A percentile compares a stretch with the other conserved stretches of the same genome.
Evolutionary conservation across 2,113 vertebrate species (phyloP).

Genomic region (Carassius carassius): DNA sequence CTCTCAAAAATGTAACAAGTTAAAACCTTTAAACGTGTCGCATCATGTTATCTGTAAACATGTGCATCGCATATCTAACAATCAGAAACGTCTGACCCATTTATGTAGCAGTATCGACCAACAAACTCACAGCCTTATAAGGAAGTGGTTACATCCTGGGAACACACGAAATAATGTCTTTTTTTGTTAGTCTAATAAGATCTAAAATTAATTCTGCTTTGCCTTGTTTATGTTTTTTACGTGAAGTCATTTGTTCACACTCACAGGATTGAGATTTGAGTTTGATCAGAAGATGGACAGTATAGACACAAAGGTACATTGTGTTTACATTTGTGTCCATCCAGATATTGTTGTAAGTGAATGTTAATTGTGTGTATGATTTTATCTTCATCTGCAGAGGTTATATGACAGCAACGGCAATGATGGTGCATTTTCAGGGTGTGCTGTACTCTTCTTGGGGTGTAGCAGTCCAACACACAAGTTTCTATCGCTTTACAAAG

Average conservation of each 20-base stretch:
- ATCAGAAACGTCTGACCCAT: not conserved
- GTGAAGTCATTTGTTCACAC: not conserved
- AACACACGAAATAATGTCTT: not conserved
- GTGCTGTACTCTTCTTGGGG: slow-evolving; percentile 87
- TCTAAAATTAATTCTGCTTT: not conserved
- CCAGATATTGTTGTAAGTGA: slow-evolving; percentile 2
- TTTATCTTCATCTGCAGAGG: slow-evolving; percentile 62
- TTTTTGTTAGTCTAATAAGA: not conserved
- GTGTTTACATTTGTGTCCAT: not conserved
- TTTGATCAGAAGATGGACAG: slow-evolving; percentile 56
- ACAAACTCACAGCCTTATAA: not conserved
- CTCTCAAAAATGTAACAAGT: not conserved
- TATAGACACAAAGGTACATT: slow-evolving; percentile 51
- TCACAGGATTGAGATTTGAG: not conserved
- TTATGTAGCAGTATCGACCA: not conserved
- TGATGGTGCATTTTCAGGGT: slow-evolving; percentile 80
- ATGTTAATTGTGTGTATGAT: not conserved
- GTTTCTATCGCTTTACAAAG: slow-evolving; percentile 82
- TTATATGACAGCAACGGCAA: slow-evolving; percentile 73
- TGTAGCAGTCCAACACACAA: slow-evolving; percentile 73
- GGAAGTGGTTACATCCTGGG: not conserved
- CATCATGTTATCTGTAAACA: slow-evolving; percentile 35
- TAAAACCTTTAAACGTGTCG: not conserved
- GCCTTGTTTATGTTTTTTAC: not conserved
- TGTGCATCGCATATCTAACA: not conserved